phyloP scores from a whole-genome alignment of 2,113 vertebrate genomes.

The Hemiscyllium ocellatum region DNA sequence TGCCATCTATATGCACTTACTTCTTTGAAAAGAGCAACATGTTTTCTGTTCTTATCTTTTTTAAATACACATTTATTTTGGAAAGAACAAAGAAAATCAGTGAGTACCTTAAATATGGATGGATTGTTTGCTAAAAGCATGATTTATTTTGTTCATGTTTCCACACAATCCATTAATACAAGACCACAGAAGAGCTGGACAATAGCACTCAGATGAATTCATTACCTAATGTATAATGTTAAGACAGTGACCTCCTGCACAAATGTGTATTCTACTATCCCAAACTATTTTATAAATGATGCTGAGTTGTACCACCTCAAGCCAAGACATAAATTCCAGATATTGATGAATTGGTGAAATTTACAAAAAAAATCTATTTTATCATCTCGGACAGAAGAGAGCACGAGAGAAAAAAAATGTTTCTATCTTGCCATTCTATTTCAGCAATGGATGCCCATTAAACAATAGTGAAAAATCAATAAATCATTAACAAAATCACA shows the following conservation, averaged over 20 bases:
- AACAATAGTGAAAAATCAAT: constrained; percentile 34
- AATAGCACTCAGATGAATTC: not conserved
- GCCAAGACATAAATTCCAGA: not conserved
- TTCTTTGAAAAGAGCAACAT: not conserved
- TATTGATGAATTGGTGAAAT: not conserved
- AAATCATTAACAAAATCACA: constrained; percentile 20
- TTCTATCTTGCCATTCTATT: not conserved
- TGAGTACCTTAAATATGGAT: not conserved
- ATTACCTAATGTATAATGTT: not conserved
- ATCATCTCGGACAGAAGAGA: not conserved
- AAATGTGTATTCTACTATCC: not conserved
- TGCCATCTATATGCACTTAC: not conserved
- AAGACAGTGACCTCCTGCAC: not conserved
- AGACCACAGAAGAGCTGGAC: not conserved
- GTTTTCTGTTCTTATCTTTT: not conserved
- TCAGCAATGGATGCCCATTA: not conserved
- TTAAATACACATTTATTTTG: not conserved
- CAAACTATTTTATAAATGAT: not conserved
- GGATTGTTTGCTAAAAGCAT: not conserved
- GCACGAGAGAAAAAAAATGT: not conserved
- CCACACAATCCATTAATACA: not conserved
- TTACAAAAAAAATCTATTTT: not conserved
- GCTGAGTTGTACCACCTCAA: not conserved
- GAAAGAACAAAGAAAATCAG: not conserved
- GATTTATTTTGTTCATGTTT: not conserved